Conservation (phyloP, 2,797 vertebrate species). For the Melanotaenia trifasciata region DNA sequence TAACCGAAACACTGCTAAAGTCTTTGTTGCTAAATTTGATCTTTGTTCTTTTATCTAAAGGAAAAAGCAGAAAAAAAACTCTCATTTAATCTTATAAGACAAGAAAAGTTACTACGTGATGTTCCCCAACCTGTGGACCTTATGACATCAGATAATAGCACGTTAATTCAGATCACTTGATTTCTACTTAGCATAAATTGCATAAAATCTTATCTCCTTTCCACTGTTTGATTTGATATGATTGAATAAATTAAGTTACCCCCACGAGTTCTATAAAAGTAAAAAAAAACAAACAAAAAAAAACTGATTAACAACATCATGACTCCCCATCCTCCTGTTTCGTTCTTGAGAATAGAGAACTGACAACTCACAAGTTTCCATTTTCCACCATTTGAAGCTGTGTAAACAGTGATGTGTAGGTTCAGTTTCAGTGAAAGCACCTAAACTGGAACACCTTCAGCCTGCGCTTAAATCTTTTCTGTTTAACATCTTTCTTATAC, state of each 20-base stretch:
- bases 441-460: constrained; percentile 2
- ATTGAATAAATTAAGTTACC: not conserved
- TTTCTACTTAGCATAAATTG: not conserved
- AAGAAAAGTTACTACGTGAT: not conserved
- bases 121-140: constrained; percentile 1
- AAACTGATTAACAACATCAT: not conserved
- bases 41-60: not conserved
- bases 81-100: not conserved
- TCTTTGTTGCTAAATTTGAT: not conserved
- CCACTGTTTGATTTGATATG: not conserved
- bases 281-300: not conserved
- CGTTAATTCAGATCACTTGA: not conserved
- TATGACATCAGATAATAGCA: not conserved
- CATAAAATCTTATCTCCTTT: not conserved
- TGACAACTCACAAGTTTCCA: not conserved
- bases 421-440: constrained; percentile 10
- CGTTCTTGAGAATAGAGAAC: constrained; percentile 9
- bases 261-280: not conserved
- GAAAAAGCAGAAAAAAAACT: not conserved
- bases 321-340: constrained; percentile 3
- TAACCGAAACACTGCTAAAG: not conserved
- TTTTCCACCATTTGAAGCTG: constrained; percentile 1
- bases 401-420: not conserved
- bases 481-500: constrained; percentile 19
- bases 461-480: constrained; percentile 19